Evolutionary conservation across 2,113 vertebrate species (phyloP), one percentile per base, ranked within the genome.

Genomic region (Ptilonorhynchus violaceus): DNA sequence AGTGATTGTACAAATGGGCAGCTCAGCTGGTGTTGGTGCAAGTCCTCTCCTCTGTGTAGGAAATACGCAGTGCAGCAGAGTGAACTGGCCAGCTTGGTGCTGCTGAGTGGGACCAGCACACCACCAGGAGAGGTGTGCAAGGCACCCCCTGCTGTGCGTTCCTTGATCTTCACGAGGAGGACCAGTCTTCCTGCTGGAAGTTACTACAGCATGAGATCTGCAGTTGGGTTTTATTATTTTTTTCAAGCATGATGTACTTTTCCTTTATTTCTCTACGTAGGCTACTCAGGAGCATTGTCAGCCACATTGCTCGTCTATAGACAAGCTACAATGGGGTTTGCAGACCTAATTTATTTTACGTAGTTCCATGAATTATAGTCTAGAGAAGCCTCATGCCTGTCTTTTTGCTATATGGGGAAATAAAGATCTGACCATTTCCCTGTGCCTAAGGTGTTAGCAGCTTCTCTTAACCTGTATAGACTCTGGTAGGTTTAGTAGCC

Each of bases 61-160:
- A 62, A 44, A 15, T n/a, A 2, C 5, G 6, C 20, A 13, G 0
- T 17, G 39, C 31, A 41, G 62, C 30, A 49, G 27, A 49, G 8
- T 24, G 39, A 88, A 3, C 37, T 27, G 53, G n/a, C 37, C 68
- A 25, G 50, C 63, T 64, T 72, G 44, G 24, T 90, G 78, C 47
- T 77, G 37, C 37, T 3, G 15, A 15, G 20, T 9, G 24, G 78
- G 20, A 30, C 33, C 19, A 24, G 23, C 16, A 39, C 79, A 77
- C 41, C 62, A 42, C 67, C 44, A 87, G 33, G 17, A 87, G 33
- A 42, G 5, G 7, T 46, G 31, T 58, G 50, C 41, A 53, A 44
- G 84, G 30, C 44, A 56, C 28, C 49, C 4, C 0, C 21, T 80
- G 35, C 76, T 73, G 6, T 31, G 42, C 2, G 1, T n/a, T 80